Conservation (phyloP, 2,888 invertebrate genomes). For the Silvanus unidentatus region DNA sequence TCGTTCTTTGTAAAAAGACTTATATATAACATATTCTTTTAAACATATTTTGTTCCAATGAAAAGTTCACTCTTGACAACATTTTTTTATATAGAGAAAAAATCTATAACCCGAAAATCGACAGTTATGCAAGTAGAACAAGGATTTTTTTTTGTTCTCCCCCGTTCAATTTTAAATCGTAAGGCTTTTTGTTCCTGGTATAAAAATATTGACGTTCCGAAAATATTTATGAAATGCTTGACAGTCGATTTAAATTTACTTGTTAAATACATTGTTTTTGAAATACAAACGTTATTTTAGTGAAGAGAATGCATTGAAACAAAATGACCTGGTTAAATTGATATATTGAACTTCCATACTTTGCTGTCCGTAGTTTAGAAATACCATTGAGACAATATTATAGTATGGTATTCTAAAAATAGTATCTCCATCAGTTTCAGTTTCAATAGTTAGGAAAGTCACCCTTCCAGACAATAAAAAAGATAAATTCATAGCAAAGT, state of each 20-base stretch:
- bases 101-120: too few relatives aligned
- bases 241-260: background rate
- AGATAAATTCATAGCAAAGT: too few relatives aligned
- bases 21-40: background rate
- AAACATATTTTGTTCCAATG: conserved; percentile 1
- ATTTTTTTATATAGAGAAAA: background rate
- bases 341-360: conserved; percentile 1
- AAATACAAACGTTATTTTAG: background rate
- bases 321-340: conserved; percentile 3
- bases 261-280: background rate
- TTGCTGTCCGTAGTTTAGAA: background rate
- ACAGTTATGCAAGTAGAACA: too few relatives aligned
- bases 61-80: conserved; percentile 1
- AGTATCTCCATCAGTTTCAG: background rate
- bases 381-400: conserved; percentile 1
- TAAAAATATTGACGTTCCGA: too few relatives aligned
- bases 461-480: too few relatives aligned
- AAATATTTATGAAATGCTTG: background rate
- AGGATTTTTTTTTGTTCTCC: too few relatives aligned
- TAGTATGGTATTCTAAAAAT: background rate
- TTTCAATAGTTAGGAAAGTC: too few relatives aligned
- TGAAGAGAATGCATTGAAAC: background rate
- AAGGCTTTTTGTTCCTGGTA: too few relatives aligned
- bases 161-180: too few relatives aligned
- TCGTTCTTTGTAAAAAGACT: conserved; percentile 2